Conservation (phyloP, 2,888 invertebrate genomes). For the Drosophila anomelani region DNA sequence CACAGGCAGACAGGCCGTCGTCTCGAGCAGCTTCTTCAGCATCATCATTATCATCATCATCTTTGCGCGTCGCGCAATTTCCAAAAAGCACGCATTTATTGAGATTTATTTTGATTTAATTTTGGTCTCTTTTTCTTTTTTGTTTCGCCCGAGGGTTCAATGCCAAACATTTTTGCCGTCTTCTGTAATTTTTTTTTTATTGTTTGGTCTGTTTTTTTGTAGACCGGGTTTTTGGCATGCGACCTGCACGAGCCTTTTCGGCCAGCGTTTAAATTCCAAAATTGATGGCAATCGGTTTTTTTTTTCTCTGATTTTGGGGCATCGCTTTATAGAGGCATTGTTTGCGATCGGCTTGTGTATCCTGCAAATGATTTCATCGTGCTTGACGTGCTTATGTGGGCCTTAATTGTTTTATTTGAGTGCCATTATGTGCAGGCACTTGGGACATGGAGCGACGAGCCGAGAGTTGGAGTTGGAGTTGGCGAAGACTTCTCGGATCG, state of each 20-base stretch:
- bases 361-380: conserved; percentile 77
- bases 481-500: conserved; percentile 41
- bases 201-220: conserved; percentile 20
- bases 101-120: conserved; percentile 70
- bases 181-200: conserved; percentile 46
- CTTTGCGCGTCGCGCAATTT: conserved; percentile 33
- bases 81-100: conserved; percentile 71
- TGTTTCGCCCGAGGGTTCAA: conserved; percentile 72
- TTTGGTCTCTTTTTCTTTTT: conserved; percentile 46
- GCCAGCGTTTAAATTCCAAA: conserved; percentile 54
- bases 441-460: conserved; percentile 35
- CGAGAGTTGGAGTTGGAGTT: conserved; percentile 4
- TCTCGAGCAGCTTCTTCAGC: conserved; percentile 68
- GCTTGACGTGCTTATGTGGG: conserved; percentile 73
- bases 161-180: conserved; percentile 74
- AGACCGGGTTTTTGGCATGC: conserved; percentile 76
- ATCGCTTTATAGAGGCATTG: conserved; percentile 59
- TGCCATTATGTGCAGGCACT: conserved; percentile 79
- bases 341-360: conserved; percentile 45
- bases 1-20: conserved; percentile 71
- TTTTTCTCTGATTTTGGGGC: conserved; percentile 47
- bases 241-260: conserved; percentile 79
- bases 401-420: conserved; percentile 79
- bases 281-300: conserved; percentile 68
- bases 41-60: conserved; percentile 9